These are phyloP conservation scores for Lepidotrigona ventralis DNA, from an alignment of 1,140 invertebrate genomes.

Conservation along the genomic window DNA sequence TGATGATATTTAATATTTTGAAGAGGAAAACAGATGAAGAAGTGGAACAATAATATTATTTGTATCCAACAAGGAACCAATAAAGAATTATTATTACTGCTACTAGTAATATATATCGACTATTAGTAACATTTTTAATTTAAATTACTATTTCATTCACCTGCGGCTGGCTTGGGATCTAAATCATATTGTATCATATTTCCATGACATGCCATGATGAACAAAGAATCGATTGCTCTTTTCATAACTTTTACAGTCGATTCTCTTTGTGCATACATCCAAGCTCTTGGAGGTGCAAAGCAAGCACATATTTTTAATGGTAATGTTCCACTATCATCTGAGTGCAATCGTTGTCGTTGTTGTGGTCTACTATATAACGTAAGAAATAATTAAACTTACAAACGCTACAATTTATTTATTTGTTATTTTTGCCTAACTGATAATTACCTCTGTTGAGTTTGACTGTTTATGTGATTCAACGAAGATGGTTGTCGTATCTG, in stretches of 20 bases:
- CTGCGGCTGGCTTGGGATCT: conserved; percentile 88
- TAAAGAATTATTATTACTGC: no score
- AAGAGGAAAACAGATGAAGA: no score
- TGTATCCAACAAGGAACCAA: no score
- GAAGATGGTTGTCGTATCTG: conserved; percentile 90
- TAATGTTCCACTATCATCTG: conserved; percentile 83
- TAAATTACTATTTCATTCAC: conserved; percentile 70
- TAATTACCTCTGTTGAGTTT: conserved; percentile 80
- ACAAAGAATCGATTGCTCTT: conserved; percentile 89
- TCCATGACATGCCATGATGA: conserved; percentile 93
- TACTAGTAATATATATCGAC: neutral
- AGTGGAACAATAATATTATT: no score
- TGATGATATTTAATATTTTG: neutral
- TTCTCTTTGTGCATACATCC: conserved; percentile 84
- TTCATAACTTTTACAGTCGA: conserved; percentile 80
- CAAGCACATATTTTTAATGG: conserved; percentile 88
- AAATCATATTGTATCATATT: conserved; percentile 94
- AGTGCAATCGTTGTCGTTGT: conserved; percentile 84
- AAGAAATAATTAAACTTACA: conserved; percentile 2
- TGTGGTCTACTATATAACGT: conserved; percentile 66
- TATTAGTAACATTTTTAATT: neutral
- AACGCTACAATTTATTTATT: neutral
- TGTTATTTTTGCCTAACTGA: neutral
- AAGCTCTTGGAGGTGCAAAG: conserved; percentile 88
- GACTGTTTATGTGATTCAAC: conserved; percentile 79